Base-by-base conservation (phyloP, 2,113 vertebrate genomes). In the Onychostoma macrolepis region DNA sequence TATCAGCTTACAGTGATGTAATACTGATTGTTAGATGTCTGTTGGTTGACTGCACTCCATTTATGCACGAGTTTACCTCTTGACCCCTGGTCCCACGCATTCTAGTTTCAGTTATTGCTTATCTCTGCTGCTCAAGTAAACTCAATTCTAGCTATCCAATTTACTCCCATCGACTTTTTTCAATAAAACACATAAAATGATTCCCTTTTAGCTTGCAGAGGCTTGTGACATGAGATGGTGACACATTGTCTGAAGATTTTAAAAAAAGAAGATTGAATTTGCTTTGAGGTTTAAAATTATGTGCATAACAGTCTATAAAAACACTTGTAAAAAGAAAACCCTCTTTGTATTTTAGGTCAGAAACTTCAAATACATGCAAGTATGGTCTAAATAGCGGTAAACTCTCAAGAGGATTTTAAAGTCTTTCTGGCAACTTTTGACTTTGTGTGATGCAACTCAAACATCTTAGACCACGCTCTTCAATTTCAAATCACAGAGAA, bases 381-480 rank as follows among this genome's bases (percentile, higher is more conserved):
- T 79, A 38, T 43, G 21, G 26, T 78, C 45, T 9, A 83, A 83
- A 79, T 19, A 36, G 11, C 80, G 33, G 56, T 36, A 13, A 78
- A 83, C 71, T 83, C 67, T 61, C 38, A 38, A 38, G 24, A 67
- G 43, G 21, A 83, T 58, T 83, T 48, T 50, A 80, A 85, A 45
- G 75, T 58, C 30, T 79, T 13, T 28, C 82, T 78, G 43, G 56
- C 83, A 75, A 21, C n/a, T 65, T 43, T 17, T 30, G 67, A 76
- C 15, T 41, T 41, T 88, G 61, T 41, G 63, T 53, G 30, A 84
- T 79, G 76, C 21, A n/a, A 28, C 43, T 69, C 33, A 6, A 36
- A n/a, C 30, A 15, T 74, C 82, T 87, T 82, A 87, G 85, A 43
- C 43, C 45, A 76, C 61, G 10, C 56, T 86, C 8, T 87, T 45